Base-by-base conservation (phyloP, 2,888 invertebrate species). In the Pseudococcus longispinus region DNA sequence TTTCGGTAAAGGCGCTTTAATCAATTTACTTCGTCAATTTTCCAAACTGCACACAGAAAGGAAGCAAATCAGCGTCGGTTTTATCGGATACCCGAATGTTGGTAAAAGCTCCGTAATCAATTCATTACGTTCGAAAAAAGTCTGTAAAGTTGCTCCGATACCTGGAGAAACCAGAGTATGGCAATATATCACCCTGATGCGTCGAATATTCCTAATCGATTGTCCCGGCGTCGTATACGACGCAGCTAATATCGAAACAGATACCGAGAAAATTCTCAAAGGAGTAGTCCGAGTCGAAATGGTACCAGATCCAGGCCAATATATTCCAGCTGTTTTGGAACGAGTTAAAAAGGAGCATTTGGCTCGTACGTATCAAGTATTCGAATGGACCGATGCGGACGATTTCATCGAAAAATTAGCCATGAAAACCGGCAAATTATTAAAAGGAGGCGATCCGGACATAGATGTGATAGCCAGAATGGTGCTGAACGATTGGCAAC, bases 151-250 rank as follows among this genome's bases (percentile, higher is more conserved):
- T 0, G 99, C 99, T 5, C 99, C 99, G 0, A 97, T 99, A 90
- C 99, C 99, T 87, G 99, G 99, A 6, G 97, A 97, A 91, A 97
- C 97, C 0, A 97, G 97, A 92, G 98, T 99, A 1, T 99, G 99
- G 99, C 99, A 99, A 91, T 99, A 99, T 90, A 98, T 99, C 70
- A 98, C 99, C 0, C 91, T 99, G 86, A 99, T 99, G 99, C 94
- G 94, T 89, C 93, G 97, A 89, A 99, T 99, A 90, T 99, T 96
- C 91, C 92, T 99, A 18, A 98, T 99, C 89, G 99, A 99, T 92
- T 99, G 99, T 91, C 99, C 99, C 2, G 99, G 99, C 51, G 96
- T 99, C 87, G 99, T 99, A 6, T 98, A 98, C 91, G 98, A 99
- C 11, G 96, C 96, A 13, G 97, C 97, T 18, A 98, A 99, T 92